Evolutionary conservation across 53 echinoderm and acorn worm genomes (phyloP).

Genomic region (Temnopleurus reevesii): DNA sequence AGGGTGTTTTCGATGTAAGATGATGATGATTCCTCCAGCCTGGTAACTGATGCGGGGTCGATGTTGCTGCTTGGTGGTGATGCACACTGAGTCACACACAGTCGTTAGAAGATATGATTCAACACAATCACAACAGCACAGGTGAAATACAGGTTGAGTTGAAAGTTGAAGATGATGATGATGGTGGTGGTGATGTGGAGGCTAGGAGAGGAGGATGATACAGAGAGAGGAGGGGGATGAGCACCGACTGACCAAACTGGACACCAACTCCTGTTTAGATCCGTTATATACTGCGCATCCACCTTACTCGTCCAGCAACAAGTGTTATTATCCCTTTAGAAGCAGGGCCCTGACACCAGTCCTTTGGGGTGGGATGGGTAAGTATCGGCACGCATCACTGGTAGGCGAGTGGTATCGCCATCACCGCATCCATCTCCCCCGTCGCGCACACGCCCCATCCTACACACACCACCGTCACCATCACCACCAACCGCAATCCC

Average conservation of each 20-base stretch:
- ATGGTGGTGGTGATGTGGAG: not conserved
- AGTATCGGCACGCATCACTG: constrained; percentile 32
- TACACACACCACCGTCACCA: constrained; percentile 9
- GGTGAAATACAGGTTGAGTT: constrained; percentile 45
- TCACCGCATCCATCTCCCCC: constrained; percentile 38
- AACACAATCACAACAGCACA: constrained; percentile 23
- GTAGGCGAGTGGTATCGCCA: constrained; percentile 33
- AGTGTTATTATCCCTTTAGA: constrained; percentile 57
- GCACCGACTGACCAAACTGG: constrained; percentile 23
- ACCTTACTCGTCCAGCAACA: constrained; percentile 39
- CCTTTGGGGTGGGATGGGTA: constrained; percentile 47
- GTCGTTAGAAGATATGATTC: constrained; percentile 25
- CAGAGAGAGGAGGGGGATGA: not conserved
- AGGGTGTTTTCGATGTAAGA: not conserved
- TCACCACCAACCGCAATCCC: too few species aligned
- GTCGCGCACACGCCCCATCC: not conserved
- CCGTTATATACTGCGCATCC: constrained; percentile 48
- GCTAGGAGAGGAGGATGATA: not conserved
- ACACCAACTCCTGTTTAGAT: constrained; percentile 15
- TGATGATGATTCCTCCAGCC: constrained; percentile 23
- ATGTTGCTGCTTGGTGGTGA: constrained; percentile 27
- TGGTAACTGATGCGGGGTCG: constrained; percentile 45
- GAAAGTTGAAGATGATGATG: constrained; percentile 38
- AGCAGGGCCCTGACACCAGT: not conserved
- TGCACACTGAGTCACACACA: constrained; percentile 32